Evolutionary conservation across 1,140 invertebrate species (phyloP).

Genomic region (Drosophila ercepeae): DNA sequence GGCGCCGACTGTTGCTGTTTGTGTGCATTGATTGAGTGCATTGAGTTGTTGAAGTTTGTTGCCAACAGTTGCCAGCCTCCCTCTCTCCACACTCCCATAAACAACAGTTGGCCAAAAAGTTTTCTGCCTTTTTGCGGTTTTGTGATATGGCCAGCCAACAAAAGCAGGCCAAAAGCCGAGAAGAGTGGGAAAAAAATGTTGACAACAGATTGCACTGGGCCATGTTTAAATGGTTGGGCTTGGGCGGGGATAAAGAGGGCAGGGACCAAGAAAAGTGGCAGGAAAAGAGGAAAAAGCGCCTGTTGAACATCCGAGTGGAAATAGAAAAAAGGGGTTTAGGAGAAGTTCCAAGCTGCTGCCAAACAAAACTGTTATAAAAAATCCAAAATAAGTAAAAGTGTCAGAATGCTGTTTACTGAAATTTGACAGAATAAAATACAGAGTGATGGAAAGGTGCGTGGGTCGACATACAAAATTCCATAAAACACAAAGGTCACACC

Average conservation of each 20-base stretch:
- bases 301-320: slow-evolving; percentile 25
- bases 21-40: slow-evolving; percentile 80
- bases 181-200: slow-evolving; percentile 49
- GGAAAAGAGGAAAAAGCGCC: slow-evolving; percentile 1
- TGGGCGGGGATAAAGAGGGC: slow-evolving; percentile 12
- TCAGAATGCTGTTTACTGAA: not conserved
- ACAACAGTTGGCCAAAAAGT: slow-evolving; percentile 61
- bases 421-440: not conserved
- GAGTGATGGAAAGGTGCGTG: not conserved
- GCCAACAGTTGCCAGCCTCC: slow-evolving; percentile 22
- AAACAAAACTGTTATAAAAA: not conserved
- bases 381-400: not conserved
- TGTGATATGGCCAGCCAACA: slow-evolving; percentile 62
- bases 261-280: not conserved
- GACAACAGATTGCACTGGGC: slow-evolving; percentile 63
- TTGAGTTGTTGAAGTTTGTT: slow-evolving; percentile 78
- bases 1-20: slow-evolving; percentile 50
- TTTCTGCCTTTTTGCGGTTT: slow-evolving; percentile 75
- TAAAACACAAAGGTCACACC: slow-evolving; percentile 43
- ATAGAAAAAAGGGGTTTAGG: not conserved
- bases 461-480: not conserved
- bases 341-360: not conserved
- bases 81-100: slow-evolving; percentile 6
- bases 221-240: slow-evolving; percentile 54
- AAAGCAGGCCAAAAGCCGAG: slow-evolving; percentile 23